Evolutionary conservation across 2,113 vertebrate species (phyloP), one percentile per base, ranked within the genome.

Genomic region (Phycodurus eques): DNA sequence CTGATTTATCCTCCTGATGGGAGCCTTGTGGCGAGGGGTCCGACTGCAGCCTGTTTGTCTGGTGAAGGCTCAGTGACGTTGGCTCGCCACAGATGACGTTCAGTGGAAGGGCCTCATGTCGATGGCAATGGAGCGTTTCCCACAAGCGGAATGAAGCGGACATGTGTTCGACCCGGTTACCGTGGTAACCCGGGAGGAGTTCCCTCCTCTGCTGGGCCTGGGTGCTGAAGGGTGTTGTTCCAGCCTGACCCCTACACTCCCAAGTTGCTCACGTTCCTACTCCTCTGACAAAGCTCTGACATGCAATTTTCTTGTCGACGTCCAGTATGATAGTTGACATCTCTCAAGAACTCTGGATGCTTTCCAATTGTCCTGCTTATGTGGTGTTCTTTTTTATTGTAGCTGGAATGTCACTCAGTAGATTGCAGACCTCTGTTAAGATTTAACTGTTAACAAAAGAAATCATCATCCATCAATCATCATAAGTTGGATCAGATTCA

Each of bases 301-400:
- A 71, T 65, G 72, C 85, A 85, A 83, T 88, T 88, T 84, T 86
- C 83, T 74, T 87, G 67, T 87, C 80, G 22, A 71, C 64, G 67
- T 75, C 73, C 63, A 75, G 68, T 68, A 39, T 6, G 35, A 39
- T 39, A 81, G 74, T 44, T 81, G 81, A 85, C 83, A 76, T 87
- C 73, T 80, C 77, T 78, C 72, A 79, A 86, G 84, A 82, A 80
- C 70, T 73, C 76, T 73, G 63, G 63, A 43, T 22, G 14, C 14
- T n/a, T 22, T 43, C 63, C 63, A 46, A 22, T 12, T 46, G 11
- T 63, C 61, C 61, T 14, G 13, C 10, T 59, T 31, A 2, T 27
- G 8, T 62, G 35, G 42, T 62, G n/a, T 9, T 19, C 2, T 19
- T 14, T 17, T 19, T 12, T 54, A 76, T 69, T 71, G 65, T 39